Evolutionary conservation across 2,797 vertebrate species (phyloP).

Genomic region (Chaenodraco wilsoni): DNA sequence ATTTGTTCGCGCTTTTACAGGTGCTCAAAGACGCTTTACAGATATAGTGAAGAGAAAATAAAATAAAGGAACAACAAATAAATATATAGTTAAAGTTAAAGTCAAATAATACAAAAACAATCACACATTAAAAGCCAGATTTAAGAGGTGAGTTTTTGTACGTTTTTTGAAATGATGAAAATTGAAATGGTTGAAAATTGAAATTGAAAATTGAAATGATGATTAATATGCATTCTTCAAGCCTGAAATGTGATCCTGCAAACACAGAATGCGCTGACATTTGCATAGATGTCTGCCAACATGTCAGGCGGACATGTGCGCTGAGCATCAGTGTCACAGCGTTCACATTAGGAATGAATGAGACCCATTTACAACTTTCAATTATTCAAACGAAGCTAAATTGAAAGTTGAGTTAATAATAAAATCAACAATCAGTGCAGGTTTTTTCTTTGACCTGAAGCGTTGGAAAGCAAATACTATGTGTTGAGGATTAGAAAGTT

Average conservation of each 20-base stretch:
- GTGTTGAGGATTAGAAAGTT: background rate
- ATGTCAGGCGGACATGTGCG: conserved; percentile 12
- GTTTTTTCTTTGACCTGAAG: background rate
- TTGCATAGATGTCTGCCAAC: conserved; percentile 39
- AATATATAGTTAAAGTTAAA: too few relatives aligned
- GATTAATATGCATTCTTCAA: conserved; percentile 29
- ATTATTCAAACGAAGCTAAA: background rate
- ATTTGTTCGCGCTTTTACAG: too few relatives aligned
- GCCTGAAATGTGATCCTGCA: conserved; percentile 36
- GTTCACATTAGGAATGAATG: background rate
- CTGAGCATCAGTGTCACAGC: conserved; percentile 9
- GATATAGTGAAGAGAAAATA: too few relatives aligned
- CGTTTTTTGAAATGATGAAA: too few relatives aligned
- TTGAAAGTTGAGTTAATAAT: background rate
- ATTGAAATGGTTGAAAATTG: too few relatives aligned
- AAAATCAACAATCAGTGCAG: background rate
- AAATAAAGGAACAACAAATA: too few relatives aligned
- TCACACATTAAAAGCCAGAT: too few relatives aligned
- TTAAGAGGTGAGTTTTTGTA: too few relatives aligned
- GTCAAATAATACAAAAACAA: too few relatives aligned
- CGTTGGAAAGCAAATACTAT: background rate
- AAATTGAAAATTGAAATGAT: too few relatives aligned
- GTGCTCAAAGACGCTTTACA: too few relatives aligned
- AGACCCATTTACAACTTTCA: background rate
- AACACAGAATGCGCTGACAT: conserved; percentile 29